These are phyloP conservation scores for Eulemur macaco DNA, from an alignment of 2,113 vertebrate species.

Conservation along the genomic window DNA sequence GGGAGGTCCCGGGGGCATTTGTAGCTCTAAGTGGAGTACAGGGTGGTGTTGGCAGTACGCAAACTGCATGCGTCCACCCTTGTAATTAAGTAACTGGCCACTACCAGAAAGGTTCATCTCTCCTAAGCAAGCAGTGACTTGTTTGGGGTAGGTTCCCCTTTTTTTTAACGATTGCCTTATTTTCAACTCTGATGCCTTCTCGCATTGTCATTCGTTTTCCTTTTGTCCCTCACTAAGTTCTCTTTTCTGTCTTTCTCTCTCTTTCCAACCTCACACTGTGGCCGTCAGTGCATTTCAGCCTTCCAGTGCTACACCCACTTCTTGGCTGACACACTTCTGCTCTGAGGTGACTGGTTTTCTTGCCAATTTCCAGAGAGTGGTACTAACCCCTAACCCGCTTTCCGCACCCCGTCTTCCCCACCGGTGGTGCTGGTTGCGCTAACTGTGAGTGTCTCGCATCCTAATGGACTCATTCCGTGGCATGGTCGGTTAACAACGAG, in stretches of 20 bases:
- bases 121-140: neutral
- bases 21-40: neutral
- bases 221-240: slow-evolving; percentile 47
- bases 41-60: neutral
- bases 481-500: slow-evolving; percentile 56
- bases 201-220: neutral
- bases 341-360: slow-evolving; percentile 92
- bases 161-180: neutral
- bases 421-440: slow-evolving; percentile 46
- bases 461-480: slow-evolving; percentile 71
- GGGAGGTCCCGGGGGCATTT: neutral
- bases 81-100: too few relatives aligned
- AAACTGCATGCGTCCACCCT: rapidly evolving
- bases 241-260: slow-evolving; percentile 79
- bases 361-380: slow-evolving; percentile 76
- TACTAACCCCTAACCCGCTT: slow-evolving; percentile 79
- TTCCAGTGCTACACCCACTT: slow-evolving; percentile 89
- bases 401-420: neutral
- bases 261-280: slow-evolving; percentile 81
- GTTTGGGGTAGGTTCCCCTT: neutral
- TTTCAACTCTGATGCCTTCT: neutral
- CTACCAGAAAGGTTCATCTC: slow-evolving; percentile 64
- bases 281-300: slow-evolving; percentile 88
- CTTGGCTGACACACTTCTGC: slow-evolving; percentile 90
- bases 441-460: slow-evolving; percentile 81